phyloP scores from a whole-genome alignment of 2,113 vertebrate species.

The Aptenodytes patagonicus region DNA sequence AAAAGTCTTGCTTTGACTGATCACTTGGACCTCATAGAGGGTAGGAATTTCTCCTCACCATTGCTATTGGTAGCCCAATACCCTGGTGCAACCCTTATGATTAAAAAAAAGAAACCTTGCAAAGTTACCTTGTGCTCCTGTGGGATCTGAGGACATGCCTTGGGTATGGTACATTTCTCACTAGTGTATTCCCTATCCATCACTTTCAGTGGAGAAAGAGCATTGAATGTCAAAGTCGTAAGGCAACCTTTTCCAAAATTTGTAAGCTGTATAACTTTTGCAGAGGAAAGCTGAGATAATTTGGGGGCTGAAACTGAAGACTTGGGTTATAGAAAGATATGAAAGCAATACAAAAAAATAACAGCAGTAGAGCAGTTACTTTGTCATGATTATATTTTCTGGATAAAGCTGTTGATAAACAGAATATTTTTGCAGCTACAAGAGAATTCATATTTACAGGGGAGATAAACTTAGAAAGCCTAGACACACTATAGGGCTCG shows the following conservation, averaged over 20 bases:
- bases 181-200: background rate
- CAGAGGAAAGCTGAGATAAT: background rate
- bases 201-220: background rate
- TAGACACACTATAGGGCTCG: constrained; percentile 11
- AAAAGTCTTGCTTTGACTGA: background rate
- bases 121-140: background rate
- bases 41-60: background rate
- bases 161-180: background rate
- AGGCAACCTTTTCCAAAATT: background rate
- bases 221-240: background rate
- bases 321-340: background rate
- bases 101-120: background rate
- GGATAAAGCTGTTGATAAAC: constrained; percentile 32
- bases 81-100: background rate
- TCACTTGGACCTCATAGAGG: background rate
- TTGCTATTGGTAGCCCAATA: background rate
- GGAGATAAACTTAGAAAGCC: constrained; percentile 63
- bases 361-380: background rate
- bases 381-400: background rate
- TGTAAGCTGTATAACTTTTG: background rate
- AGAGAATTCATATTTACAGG: constrained; percentile 42
- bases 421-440: background rate
- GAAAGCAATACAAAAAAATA: background rate
- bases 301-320: background rate
- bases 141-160: background rate